phyloP scores from a whole-genome alignment of 1,140 invertebrate species.

The Idris sp. region DNA sequence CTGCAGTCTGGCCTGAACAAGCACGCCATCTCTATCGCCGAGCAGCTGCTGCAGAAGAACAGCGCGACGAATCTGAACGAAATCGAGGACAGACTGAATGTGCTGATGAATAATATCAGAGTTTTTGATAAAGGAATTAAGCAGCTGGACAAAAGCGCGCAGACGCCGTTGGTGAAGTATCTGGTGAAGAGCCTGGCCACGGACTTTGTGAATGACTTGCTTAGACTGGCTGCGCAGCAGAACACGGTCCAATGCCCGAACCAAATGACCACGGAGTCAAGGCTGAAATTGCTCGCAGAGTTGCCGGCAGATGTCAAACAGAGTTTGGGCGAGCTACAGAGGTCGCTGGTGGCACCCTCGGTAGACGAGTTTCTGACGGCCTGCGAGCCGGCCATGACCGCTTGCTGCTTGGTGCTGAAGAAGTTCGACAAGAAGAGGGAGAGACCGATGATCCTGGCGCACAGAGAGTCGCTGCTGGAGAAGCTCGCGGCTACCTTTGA shows the following conservation, averaged over 20 bases:
- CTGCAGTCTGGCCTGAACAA: conserved; percentile 81
- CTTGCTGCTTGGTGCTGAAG: conserved; percentile 89
- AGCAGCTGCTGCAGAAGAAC: conserved; percentile 78
- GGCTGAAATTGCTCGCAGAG: conserved; percentile 83
- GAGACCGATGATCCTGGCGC: conserved; percentile 84
- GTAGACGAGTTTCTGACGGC: conserved; percentile 88
- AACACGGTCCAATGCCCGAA: conserved; percentile 79
- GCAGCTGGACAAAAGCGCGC: conserved; percentile 80
- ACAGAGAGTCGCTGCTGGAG: conserved; percentile 88
- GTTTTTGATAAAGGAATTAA: conserved; percentile 93
- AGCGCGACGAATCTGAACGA: conserved; percentile 71
- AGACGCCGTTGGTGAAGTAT: conserved; percentile 86
- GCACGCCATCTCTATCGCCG: conserved; percentile 81
- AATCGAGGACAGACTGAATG: conserved; percentile 87
- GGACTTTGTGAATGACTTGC: conserved; percentile 89
- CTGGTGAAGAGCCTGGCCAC: conserved; percentile 89
- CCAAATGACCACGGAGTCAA: conserved; percentile 82
- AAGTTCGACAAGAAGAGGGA: conserved; percentile 94
- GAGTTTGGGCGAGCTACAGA: conserved; percentile 81
- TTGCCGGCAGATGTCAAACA: conserved; percentile 83
- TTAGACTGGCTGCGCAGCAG: conserved; percentile 84
- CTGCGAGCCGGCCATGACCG: conserved; percentile 84
- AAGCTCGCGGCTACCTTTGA: conserved; percentile 86
- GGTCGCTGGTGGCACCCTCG: conserved; percentile 80
- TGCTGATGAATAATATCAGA: conserved; percentile 85